Evolutionary conservation across 37 sponge, comb jelly and placozoan species (phyloP).

Genomic region (Chondrilla cf. caribensis): DNA sequence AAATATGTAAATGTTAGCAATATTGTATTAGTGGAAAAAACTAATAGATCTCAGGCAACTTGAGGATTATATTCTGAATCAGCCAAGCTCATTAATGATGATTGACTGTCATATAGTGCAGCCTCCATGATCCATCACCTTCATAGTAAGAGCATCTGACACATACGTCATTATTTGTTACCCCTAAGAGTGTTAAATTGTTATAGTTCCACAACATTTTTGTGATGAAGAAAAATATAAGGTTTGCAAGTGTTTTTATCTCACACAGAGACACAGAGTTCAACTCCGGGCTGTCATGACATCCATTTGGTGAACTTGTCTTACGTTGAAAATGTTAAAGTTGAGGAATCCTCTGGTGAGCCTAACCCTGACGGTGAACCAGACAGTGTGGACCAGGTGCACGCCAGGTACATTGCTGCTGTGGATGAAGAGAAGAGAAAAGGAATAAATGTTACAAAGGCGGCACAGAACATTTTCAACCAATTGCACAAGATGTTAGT

Average conservation of each 20-base stretch:
- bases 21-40: no score
- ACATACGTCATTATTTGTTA: no score
- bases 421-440: not conserved
- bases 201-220: no score
- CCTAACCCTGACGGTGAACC: not conserved
- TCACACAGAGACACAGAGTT: not conserved
- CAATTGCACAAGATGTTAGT: conserved; percentile 22
- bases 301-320: not conserved
- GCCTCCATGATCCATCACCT: no score
- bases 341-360: not conserved
- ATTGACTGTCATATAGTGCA: no score
- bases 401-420: not conserved
- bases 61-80: no score
- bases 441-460: conserved; percentile 9
- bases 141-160: no score
- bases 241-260: not conserved
- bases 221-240: no score
- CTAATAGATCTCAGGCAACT: no score
- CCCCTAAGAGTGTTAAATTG: no score
- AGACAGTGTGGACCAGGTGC: not conserved
- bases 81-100: no score
- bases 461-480: not conserved
- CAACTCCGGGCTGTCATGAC: not conserved
- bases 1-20: no score
- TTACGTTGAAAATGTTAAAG: not conserved